Evolutionary conservation across 2,888 invertebrate genomes (phyloP), one percentile per base, ranked within the genome.

Genomic region (Polydrusus cervinus): DNA sequence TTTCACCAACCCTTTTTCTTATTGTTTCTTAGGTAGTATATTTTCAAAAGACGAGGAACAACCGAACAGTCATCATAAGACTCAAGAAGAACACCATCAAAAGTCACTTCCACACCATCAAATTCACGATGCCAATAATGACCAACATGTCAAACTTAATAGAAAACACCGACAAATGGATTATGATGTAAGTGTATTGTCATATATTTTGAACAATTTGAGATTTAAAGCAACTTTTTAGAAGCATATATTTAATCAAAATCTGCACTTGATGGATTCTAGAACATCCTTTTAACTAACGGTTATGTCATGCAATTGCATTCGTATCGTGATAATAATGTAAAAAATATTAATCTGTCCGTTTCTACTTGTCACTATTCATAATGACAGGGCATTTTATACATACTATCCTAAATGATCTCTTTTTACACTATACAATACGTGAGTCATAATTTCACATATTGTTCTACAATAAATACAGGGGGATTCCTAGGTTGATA

Each of bases 171-270:
- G 80, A 65, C 79, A 80, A 76, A 57, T 65, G 38, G 70, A 78
- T 43, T 72, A 86, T 25, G 86, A 87, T 6, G 86, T 86, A 2
- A 86, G 85, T 20, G 75, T 85, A 84, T 34, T 38, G 10, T 47
- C 16, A 9, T 43, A n/a, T 43, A 9, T 49, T 25, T 25, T 25
- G 25, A 25, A 25, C 25, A 25, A 16, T 14, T 49, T 49, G 2
- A 16, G 14, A 16, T 49, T 16, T 14, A 9, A 16, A 14, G 18
- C 6, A 51, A 51, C 11, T 51, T 51, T 2, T 9, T 43, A 1
- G 10, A 43, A 6, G 43, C 43, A 43, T 43, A 43, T 34, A 34
- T 9, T 34, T 34, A 5, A 30, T 34, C 34, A 30, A 3, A 30
- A 30, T 30, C 34, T 34, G 34, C 34, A 34, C 34, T n/a, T 34